These are phyloP conservation scores for Ptychoptera albimana DNA, from an alignment of 2,888 invertebrate genomes.

Conservation along the genomic window DNA sequence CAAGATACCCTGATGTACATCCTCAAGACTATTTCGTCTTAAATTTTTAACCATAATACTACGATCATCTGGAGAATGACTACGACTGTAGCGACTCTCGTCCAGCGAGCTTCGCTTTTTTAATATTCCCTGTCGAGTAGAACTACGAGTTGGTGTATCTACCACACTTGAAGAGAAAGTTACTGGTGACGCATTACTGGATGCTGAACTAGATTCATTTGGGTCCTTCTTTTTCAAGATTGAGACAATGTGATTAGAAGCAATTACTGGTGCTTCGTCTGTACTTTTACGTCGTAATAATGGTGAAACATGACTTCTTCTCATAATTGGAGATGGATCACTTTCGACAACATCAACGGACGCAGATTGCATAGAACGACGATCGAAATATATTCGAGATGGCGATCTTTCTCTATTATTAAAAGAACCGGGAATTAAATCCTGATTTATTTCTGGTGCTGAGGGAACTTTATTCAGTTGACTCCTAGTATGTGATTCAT, in stretches of 20 bases:
- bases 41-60: constrained; percentile 28
- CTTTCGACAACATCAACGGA: not conserved
- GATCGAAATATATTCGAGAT: not conserved
- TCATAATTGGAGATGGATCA: not conserved
- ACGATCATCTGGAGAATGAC: constrained; percentile 30
- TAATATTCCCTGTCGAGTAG: constrained; percentile 59
- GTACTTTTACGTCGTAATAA: constrained; percentile 25
- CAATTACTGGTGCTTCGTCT: constrained; percentile 24
- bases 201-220: constrained; percentile 31
- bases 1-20: constrained; percentile 55
- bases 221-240: constrained; percentile 52
- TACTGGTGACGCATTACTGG: constrained; percentile 49
- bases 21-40: constrained; percentile 29
- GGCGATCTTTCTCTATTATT: not conserved
- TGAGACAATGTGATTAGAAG: constrained; percentile 35
- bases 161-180: constrained; percentile 66
- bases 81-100: constrained; percentile 36
- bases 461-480: too few species aligned
- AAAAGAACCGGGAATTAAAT: too few species aligned
- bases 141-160: constrained; percentile 42
- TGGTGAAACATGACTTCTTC: constrained; percentile 15
- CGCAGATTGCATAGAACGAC: not conserved
- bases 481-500: too few species aligned
- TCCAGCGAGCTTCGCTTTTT: constrained; percentile 73
- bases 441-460: too few species aligned